Evolutionary conservation across 2,888 invertebrate genomes (phyloP).

Genomic region (Scaptomyza reducta): DNA sequence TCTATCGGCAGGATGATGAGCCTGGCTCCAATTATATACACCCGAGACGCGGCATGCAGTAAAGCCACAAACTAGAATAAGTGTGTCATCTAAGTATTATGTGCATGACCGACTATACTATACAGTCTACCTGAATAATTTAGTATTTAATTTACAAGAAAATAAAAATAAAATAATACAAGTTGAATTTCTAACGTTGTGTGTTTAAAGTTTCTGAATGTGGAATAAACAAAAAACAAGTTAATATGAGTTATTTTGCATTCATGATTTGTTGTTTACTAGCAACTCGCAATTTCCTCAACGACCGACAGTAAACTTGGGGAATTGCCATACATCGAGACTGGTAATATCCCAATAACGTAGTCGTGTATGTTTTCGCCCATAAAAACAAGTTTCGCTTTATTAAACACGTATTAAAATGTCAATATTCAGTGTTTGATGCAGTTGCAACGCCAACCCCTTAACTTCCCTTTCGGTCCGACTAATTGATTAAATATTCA

Average conservation of each 20-base stretch:
- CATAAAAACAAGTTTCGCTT: slow-evolving; percentile 21
- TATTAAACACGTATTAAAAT: slow-evolving; percentile 4
- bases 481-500: not conserved
- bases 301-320: not conserved
- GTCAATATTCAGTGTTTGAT: not conserved
- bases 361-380: slow-evolving; percentile 2
- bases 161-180: not conserved
- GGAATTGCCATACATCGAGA: too few relatives aligned
- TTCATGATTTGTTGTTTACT: not conserved
- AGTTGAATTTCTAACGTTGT: not conserved
- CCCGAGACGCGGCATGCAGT: slow-evolving; percentile 56
- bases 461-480: not conserved
- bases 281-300: slow-evolving; percentile 11
- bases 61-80: not conserved
- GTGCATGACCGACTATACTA: slow-evolving; percentile 1
- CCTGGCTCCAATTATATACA: slow-evolving; percentile 61
- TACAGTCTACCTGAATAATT: slow-evolving; percentile 1
- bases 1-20: slow-evolving; percentile 51
- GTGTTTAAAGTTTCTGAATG: not conserved
- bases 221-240: not conserved
- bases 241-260: not conserved
- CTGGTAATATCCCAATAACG: slow-evolving; percentile 11
- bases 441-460: not conserved
- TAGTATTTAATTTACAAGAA: not conserved
- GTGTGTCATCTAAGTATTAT: slow-evolving; percentile 8